Evolutionary conservation across 2,888 invertebrate species (phyloP).

Genomic region (Stenodema calcarata): DNA sequence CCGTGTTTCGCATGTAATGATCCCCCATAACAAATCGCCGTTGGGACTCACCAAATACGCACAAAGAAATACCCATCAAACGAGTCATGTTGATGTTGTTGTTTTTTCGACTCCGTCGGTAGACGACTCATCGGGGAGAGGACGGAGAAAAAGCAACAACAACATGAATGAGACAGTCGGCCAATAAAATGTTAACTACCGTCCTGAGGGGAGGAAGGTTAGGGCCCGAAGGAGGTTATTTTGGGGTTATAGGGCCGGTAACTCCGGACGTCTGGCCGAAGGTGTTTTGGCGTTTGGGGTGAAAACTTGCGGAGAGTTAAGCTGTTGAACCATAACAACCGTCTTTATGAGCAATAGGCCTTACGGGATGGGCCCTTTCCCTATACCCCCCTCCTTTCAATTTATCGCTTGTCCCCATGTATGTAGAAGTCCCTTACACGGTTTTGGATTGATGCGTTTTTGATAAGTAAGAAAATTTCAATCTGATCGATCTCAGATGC

Average conservation of each 20-base stretch:
- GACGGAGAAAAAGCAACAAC: too few species aligned
- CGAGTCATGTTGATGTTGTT: background rate
- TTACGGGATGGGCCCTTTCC: background rate
- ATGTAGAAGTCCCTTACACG: too few species aligned
- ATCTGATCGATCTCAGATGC: too few species aligned
- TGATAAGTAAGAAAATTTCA: too few species aligned
- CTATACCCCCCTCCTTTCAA: background rate
- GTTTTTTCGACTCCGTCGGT: background rate
- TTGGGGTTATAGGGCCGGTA: constrained; percentile 13
- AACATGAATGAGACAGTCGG: background rate
- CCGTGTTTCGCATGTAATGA: background rate
- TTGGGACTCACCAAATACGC: background rate
- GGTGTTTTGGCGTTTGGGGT: constrained; percentile 6
- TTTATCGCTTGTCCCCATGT: background rate
- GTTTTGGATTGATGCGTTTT: too few species aligned
- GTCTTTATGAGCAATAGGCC: constrained; percentile 10
- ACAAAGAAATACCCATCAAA: background rate
- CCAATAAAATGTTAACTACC: background rate
- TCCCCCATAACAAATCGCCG: background rate
- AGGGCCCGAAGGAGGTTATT: background rate
- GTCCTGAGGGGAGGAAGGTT: background rate
- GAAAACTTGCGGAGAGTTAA: background rate
- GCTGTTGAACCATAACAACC: constrained; percentile 15
- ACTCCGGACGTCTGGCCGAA: constrained; percentile 6
- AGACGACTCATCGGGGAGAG: background rate